These are phyloP conservation scores for Diploptera punctata DNA, from an alignment of 2,888 invertebrate species.

Conservation along the genomic window DNA sequence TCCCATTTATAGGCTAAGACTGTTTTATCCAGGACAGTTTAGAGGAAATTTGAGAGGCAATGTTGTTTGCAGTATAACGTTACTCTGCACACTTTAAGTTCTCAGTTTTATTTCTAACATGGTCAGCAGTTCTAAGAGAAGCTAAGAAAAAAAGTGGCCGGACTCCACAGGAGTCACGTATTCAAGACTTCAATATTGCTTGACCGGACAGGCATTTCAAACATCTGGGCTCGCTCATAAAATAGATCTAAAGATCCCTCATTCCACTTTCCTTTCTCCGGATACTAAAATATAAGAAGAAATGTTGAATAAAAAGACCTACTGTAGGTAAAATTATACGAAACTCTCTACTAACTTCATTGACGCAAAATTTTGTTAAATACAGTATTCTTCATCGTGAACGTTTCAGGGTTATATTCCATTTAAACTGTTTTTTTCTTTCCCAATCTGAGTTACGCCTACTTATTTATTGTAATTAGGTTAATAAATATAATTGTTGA, in stretches of 20 bases:
- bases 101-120: neutral
- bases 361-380: too few species aligned
- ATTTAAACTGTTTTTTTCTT: too few species aligned
- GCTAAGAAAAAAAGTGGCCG: neutral
- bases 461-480: too few species aligned
- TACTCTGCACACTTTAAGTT: too few species aligned
- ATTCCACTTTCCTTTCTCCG: neutral
- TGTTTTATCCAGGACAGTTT: too few species aligned
- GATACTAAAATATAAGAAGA: neutral
- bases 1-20: too few species aligned
- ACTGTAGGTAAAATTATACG: neutral
- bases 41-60: too few species aligned
- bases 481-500: too few species aligned
- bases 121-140: neutral
- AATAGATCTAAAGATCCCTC: neutral
- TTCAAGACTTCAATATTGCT: neutral
- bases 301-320: neutral
- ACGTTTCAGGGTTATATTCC: too few species aligned
- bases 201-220: constrained; percentile 17
- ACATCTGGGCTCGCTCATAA: constrained; percentile 6
- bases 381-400: too few species aligned
- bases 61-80: too few species aligned
- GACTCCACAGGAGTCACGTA: constrained; percentile 5
- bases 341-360: neutral
- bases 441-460: too few species aligned